Evolutionary conservation across 1,140 invertebrate species (phyloP), one percentile per base, ranked within the genome.

Genomic region (Metopolophium dirhodum): DNA sequence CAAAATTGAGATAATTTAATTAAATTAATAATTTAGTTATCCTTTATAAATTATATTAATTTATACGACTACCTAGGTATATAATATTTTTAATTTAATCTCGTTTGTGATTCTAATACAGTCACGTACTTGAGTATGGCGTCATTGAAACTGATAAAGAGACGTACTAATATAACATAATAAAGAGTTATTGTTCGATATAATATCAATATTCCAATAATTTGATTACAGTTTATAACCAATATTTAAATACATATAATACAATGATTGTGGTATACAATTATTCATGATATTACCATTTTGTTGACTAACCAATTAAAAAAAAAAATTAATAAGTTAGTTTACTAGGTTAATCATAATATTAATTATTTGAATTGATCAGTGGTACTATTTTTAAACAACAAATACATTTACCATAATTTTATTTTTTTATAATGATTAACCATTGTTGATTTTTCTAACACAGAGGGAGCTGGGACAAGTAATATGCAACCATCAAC

Each of bases 401-500:
- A 35, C 2, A 6, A 35, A 35, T 18, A 77, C n/a, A 18, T 77
- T 18, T 18, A 77, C 61, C n/a, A 35, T n/a, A n/a, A 1, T 18
- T 68, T 68, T n/a, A 30, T 68, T 68, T 77, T 41, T n/a, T 77
- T n/a, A 7, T n/a, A 45, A 45, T 26, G 30, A 49, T 49, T 87
- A 26, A 47, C 14, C 14, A 20, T 22, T 49, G 7, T 91, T 77
- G 14, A 82, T 91, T 30, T 91, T 82, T 77, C 1, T 61, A 47
- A 68, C 47, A 23, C 23, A 93, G 91, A 93, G 41, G 47, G 35
- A 54, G 68, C 90, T 83, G 47, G 45, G 20, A 93, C 91, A 14
- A 93, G 91, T 86, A 93, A 83, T 93, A 83, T 83, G 11, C 91
- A 83, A 37, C 41, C 77, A n/a, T 85, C 91, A 51, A 51, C 61